phyloP scores from a whole-genome alignment of 2,797 vertebrate genomes.

The Amblyraja radiata region DNA sequence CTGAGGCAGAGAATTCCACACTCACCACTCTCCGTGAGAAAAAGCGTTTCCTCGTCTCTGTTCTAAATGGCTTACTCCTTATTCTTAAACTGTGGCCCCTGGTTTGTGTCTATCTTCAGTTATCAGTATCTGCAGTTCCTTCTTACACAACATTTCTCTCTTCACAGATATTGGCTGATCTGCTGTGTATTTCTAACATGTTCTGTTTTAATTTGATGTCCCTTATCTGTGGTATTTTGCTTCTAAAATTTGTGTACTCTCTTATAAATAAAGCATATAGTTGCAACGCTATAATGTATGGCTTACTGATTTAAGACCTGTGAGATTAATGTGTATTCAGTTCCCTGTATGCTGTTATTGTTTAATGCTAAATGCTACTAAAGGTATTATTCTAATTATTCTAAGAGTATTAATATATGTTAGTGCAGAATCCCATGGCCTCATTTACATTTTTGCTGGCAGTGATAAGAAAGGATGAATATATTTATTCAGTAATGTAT shows the following conservation, averaged over 20 bases:
- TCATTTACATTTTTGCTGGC: background rate
- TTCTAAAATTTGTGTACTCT: background rate
- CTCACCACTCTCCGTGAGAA: too few species aligned
- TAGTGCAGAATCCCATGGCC: background rate
- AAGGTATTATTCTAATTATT: background rate
- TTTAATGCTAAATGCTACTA: background rate
- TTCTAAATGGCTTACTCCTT: too few species aligned
- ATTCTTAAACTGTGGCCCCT: too few species aligned
- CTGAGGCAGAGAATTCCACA: too few species aligned
- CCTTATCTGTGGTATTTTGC: too few species aligned
- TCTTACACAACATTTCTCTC: too few species aligned
- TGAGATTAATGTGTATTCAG: background rate
- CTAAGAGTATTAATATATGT: background rate
- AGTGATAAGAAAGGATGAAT: background rate
- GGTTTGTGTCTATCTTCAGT: too few species aligned
- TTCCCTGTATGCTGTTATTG: background rate
- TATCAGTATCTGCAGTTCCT: too few species aligned
- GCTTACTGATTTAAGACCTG: background rate
- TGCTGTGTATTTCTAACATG: too few species aligned
- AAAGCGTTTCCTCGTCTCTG: too few species aligned
- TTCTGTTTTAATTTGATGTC: too few species aligned
- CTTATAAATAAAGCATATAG: background rate
- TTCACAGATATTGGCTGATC: too few species aligned
- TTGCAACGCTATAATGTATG: background rate
- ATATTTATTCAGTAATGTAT: background rate